phyloP scores from a whole-genome alignment of 1,140 invertebrate genomes.

The Paraescarpia echinospica region DNA sequence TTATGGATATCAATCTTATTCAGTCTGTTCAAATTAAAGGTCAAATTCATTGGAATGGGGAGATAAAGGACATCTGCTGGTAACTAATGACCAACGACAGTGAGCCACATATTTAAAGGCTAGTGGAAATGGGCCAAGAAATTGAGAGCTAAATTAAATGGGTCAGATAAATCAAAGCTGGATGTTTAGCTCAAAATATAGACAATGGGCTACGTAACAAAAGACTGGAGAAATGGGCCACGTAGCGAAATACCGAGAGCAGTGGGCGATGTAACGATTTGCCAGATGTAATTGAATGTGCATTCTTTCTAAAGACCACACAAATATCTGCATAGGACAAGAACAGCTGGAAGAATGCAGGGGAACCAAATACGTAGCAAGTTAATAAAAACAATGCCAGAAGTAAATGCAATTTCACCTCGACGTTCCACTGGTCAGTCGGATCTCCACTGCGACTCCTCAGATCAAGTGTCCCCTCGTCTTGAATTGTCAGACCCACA shows the following conservation, averaged over 20 bases:
- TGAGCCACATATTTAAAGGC: not conserved
- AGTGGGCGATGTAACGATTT: not conserved
- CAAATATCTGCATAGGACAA: too few species aligned
- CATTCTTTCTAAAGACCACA: too few species aligned
- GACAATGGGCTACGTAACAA: not conserved
- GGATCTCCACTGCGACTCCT: constrained; percentile 34
- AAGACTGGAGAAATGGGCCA: not conserved
- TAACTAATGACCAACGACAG: not conserved
- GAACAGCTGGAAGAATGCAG: not conserved
- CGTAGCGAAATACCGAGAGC: not conserved
- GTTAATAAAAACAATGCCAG: not conserved
- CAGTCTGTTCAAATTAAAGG: not conserved
- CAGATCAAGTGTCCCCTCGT: constrained; percentile 36
- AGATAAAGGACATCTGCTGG: not conserved
- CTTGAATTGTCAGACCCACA: constrained; percentile 38
- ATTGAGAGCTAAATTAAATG: too few species aligned
- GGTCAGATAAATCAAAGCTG: too few species aligned
- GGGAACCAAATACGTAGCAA: not conserved
- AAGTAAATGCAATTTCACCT: not conserved
- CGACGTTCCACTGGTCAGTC: constrained; percentile 24
- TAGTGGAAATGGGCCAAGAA: not conserved
- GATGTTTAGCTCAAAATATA: too few species aligned
- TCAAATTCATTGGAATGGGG: not conserved
- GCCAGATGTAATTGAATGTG: not conserved
- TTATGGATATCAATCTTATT: not conserved